Evolutionary conservation across 1,140 invertebrate genomes (phyloP), one percentile per base, ranked within the genome.

Genomic region (Musca domestica): DNA sequence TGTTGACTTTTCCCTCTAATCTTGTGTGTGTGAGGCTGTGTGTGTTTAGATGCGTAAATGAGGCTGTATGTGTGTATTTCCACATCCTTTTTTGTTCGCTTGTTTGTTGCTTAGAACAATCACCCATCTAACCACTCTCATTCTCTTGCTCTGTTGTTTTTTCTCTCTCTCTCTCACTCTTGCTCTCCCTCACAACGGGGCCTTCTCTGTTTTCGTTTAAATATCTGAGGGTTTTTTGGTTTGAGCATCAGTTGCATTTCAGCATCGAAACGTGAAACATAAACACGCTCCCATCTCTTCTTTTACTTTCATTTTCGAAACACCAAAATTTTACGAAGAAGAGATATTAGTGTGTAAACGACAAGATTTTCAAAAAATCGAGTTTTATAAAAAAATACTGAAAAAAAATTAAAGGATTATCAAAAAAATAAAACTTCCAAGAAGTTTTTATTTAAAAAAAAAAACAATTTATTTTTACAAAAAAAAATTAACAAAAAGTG

Each of bases 1-100:
- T n/a, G n/a, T 58, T 58, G 56, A 61, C 56, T 61, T 61, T 41
- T 61, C 14, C 27, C n/a, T 19, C 56, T 61, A 61, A 61, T 61
- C 56, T 61, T 61, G 27, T 51, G 17, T 51, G 48, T 61, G 56
- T 61, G 23, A 27, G 22, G 52, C 34, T 54, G 25, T 30, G 52
- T 14, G 52, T 4, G 22, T 25, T 14, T 54, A 30, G 27, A 23
- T 25, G 25, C 27, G 54, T 30, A 30, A n/a, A n/a, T 41, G 17
- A 41, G 30, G 17, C n/a, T 61, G 56, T 61, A 19, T 41, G 34
- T 12, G 6, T 12, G 34, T 5, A 12, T 12, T 5, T 12, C 5
- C 12, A 12, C 12, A 41, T 41, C 34, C 34, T 41, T 41, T 41
- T 3, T 3, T 30, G 27, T 41, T 41, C 10, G 6, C 34, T 41